Conservation (phyloP, 2,113 vertebrate species). For the Semnornis frantzii region DNA sequence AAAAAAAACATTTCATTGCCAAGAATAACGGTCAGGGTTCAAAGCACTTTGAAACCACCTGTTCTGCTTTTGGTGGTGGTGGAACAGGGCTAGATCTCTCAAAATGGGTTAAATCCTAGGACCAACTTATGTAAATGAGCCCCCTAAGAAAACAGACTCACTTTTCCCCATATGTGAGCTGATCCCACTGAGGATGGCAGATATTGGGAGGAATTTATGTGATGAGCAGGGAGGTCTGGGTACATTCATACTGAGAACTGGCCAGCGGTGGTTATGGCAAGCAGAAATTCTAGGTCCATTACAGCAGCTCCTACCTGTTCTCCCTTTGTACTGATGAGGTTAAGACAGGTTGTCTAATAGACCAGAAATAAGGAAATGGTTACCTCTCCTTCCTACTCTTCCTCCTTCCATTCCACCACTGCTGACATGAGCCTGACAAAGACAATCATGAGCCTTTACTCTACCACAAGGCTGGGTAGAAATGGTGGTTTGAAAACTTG, state of each 20-base stretch:
- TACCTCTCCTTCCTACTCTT: background rate
- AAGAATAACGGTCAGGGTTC: background rate
- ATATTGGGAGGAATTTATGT: background rate
- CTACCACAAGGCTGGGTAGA: background rate
- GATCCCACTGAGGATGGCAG: background rate
- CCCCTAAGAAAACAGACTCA: background rate
- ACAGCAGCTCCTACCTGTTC: background rate
- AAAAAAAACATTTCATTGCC: background rate
- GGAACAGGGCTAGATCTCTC: background rate
- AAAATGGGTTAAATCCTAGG: fast-evolving
- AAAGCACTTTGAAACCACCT: background rate
- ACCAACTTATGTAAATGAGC: background rate
- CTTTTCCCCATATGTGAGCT: background rate
- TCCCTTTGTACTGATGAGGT: background rate
- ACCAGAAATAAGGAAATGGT: background rate
- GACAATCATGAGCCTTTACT: background rate
- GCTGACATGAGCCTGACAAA: background rate
- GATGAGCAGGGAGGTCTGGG: background rate
- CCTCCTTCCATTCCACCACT: background rate
- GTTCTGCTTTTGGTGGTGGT: background rate
- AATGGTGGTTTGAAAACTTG: background rate
- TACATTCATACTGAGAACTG: background rate
- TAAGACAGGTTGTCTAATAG: fast-evolving
- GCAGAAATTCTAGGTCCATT: background rate
- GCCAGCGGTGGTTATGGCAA: background rate